A percentile compares a stretch with the other conserved stretches of the same genome.
Conservation (phyloP, 2,888 invertebrate species). For the Conomelus anceps region DNA sequence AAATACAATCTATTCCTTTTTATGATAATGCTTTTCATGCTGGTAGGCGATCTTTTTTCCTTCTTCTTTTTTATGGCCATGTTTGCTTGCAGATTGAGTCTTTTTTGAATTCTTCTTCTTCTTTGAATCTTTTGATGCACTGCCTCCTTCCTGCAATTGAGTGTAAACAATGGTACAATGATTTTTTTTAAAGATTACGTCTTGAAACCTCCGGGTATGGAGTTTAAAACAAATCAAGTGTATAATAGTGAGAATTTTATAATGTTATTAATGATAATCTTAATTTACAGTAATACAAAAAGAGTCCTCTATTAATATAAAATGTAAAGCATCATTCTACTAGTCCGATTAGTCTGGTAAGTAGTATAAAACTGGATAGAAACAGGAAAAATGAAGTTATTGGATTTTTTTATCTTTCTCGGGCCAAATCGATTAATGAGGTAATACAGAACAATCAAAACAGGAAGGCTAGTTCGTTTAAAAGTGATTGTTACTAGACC, state of each 20-base stretch:
- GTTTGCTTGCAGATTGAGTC: neutral
- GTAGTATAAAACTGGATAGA: neutral
- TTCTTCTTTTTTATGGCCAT: neutral
- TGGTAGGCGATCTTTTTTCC: neutral
- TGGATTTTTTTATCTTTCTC: neutral
- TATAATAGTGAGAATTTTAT: too few relatives aligned
- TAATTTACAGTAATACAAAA: too few relatives aligned
- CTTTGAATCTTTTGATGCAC: neutral
- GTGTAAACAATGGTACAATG: neutral
- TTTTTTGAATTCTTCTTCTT: neutral
- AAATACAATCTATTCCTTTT: neutral
- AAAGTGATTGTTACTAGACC: neutral
- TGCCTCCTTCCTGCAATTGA: neutral
- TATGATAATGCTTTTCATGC: slow-evolving; percentile 2
- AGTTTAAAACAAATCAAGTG: too few relatives aligned
- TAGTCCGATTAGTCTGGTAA: too few relatives aligned
- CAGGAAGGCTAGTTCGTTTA: neutral
- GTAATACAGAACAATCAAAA: neutral
- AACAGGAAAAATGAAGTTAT: neutral
- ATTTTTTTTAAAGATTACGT: neutral
- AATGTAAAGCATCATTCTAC: too few relatives aligned
- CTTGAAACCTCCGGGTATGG: too few relatives aligned
- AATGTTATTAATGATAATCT: too few relatives aligned
- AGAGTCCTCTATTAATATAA: too few relatives aligned
- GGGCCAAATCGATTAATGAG: neutral